Conservation (phyloP, 2,888 invertebrate genomes). For the Ophion costatus region DNA sequence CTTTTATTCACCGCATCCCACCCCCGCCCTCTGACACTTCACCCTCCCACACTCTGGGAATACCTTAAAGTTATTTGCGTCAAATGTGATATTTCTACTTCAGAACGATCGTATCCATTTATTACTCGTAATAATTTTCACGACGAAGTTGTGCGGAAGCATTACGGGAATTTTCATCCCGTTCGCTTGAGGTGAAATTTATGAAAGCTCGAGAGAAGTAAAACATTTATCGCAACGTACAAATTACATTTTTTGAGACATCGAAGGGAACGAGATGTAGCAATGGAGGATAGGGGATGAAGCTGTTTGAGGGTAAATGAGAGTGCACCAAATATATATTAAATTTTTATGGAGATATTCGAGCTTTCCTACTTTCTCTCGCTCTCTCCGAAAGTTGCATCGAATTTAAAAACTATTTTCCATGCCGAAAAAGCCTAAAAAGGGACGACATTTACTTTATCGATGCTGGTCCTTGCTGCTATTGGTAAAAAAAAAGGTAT, state of each 20-base stretch:
- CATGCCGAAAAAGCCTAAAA: too few species aligned
- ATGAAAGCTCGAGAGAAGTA: conserved; percentile 37
- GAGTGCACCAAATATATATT: conserved; percentile 8
- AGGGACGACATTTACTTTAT: too few species aligned
- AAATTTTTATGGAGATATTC: neutral
- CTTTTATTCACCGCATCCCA: conserved; percentile 18
- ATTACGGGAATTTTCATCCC: neutral
- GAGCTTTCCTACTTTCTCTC: too few species aligned
- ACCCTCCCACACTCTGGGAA: neutral
- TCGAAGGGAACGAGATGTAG: neutral
- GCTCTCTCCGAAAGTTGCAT: too few species aligned
- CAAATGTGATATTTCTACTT: neutral
- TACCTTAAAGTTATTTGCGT: conserved; percentile 41
- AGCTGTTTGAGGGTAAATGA: conserved; percentile 56
- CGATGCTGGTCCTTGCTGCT: too few species aligned
- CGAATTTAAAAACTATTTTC: too few species aligned
- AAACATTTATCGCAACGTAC: conserved; percentile 70
- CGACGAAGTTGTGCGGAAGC: neutral
- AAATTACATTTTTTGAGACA: conserved; percentile 68
- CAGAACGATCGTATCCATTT: conserved; percentile 26
- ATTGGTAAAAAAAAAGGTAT: too few species aligned
- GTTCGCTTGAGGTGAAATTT: neutral
- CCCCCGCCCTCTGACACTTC: neutral
- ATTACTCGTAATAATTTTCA: conserved; percentile 1
- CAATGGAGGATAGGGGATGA: conserved; percentile 2